Evolutionary conservation across 1,140 invertebrate genomes (phyloP).

Genomic region (Bombus terrestris): DNA sequence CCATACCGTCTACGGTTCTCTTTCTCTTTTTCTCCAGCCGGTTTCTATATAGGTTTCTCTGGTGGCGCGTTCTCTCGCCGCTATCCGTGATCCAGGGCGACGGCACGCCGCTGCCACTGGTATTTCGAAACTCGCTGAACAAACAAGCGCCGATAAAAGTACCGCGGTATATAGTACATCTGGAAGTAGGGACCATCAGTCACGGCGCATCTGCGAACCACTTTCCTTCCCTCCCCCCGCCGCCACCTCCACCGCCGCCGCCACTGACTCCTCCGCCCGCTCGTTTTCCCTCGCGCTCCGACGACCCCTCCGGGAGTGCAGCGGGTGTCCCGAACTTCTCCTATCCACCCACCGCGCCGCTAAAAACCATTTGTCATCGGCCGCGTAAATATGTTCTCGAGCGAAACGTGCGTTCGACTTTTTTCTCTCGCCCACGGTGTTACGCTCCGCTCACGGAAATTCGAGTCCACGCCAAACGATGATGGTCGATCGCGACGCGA

Average conservation of each 20-base stretch:
- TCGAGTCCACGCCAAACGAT: constrained; percentile 11
- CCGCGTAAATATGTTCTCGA: constrained; percentile 76
- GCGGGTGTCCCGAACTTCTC: constrained; percentile 61
- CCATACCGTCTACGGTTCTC: not conserved
- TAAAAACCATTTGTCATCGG: constrained; percentile 81
- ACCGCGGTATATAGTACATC: constrained; percentile 79
- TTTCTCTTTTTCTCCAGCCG: not conserved
- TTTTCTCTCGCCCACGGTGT: constrained; percentile 26
- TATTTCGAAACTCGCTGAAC: constrained; percentile 75
- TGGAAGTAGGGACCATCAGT: constrained; percentile 83
- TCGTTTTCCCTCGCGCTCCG: constrained; percentile 20
- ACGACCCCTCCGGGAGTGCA: constrained; percentile 49
- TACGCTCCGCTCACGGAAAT: constrained; percentile 20
- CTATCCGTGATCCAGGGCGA: constrained; percentile 62
- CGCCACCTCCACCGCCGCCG: constrained; percentile 4
- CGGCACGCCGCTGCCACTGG: constrained; percentile 63
- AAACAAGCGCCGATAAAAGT: constrained; percentile 82
- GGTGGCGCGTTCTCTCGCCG: constrained; percentile 19
- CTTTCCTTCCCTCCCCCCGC: constrained; percentile 62
- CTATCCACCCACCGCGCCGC: constrained; percentile 56
- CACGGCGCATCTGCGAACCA: constrained; percentile 80
- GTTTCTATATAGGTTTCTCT: not conserved
- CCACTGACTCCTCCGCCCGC: constrained; percentile 33
- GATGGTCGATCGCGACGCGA: constrained; percentile 20
- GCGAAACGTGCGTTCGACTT: constrained; percentile 62